Conservation (phyloP, 2,113 vertebrate genomes). For the Platichthys stellatus region DNA sequence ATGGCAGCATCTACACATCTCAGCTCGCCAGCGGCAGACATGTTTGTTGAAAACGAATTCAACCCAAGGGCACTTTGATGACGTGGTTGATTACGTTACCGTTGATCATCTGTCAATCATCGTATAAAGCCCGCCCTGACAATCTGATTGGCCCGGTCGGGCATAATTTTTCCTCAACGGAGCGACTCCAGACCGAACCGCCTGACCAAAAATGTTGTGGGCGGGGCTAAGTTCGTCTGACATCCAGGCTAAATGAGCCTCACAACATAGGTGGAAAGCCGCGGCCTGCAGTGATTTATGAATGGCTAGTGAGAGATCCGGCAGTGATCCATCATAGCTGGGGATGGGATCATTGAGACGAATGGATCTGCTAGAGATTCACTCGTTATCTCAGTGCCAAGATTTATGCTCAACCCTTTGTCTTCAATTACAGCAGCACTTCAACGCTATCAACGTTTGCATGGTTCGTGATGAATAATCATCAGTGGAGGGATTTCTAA, state of each 20-base stretch:
- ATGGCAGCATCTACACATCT: too few relatives aligned
- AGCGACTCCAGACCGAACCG: too few relatives aligned
- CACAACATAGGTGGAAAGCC: constrained; percentile 20
- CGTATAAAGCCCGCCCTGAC: too few relatives aligned
- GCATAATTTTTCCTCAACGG: too few relatives aligned
- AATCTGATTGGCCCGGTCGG: too few relatives aligned
- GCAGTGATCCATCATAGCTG: constrained; percentile 62
- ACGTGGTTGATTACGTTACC: too few relatives aligned
- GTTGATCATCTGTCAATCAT: too few relatives aligned
- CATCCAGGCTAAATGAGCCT: constrained; percentile 28
- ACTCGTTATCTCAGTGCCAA: constrained; percentile 57
- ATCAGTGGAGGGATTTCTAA: constrained; percentile 59
- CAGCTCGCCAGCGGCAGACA: too few relatives aligned
- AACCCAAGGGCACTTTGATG: too few relatives aligned
- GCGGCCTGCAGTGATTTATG: constrained; percentile 58
- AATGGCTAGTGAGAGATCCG: constrained; percentile 46
- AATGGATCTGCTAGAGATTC: constrained; percentile 60
- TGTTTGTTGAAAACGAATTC: too few relatives aligned
- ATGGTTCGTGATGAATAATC: constrained; percentile 60
- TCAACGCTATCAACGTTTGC: constrained; percentile 57
- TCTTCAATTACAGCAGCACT: constrained; percentile 63
- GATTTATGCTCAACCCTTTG: constrained; percentile 55
- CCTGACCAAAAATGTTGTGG: too few relatives aligned
- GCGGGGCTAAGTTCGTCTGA: too few relatives aligned
- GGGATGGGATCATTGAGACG: constrained; percentile 71